These are phyloP conservation scores for Rugalucina vietnamica DNA, from an alignment of 2,888 invertebrate genomes.

Conservation along the genomic window DNA sequence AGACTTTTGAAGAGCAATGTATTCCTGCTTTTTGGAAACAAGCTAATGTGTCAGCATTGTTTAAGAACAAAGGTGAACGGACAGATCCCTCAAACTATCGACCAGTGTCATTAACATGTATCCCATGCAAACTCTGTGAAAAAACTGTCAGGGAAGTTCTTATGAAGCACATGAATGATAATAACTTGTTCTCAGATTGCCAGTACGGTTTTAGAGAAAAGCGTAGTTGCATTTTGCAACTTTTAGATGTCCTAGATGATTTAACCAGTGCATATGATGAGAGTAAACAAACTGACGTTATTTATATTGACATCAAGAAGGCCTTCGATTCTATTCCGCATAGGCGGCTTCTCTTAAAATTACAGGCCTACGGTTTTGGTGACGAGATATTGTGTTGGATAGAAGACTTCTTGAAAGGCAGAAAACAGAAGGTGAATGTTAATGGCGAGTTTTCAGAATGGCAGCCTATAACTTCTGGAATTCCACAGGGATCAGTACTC, in stretches of 20 bases:
- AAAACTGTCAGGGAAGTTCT: background rate
- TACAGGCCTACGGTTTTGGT: background rate
- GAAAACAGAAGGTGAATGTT: background rate
- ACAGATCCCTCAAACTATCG: background rate
- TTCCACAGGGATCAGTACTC: background rate
- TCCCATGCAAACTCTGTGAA: background rate
- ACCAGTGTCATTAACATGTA: background rate
- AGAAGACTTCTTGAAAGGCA: background rate
- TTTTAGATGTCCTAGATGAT: background rate
- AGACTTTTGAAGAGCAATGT: background rate
- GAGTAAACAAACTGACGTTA: background rate
- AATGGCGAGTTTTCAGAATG: background rate
- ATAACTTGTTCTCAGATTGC: background rate
- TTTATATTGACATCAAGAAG: background rate
- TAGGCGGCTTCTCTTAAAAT: background rate
- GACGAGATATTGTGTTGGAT: background rate
- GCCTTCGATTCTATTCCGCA: background rate
- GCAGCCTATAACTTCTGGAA: background rate
- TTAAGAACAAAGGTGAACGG: background rate
- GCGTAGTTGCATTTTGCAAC: background rate
- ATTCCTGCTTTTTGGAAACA: background rate
- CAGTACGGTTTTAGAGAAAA: slow-evolving; percentile 2
- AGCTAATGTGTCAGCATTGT: background rate
- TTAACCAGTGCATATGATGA: background rate
- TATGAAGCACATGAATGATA: background rate